phyloP scores from a whole-genome alignment of 1,140 invertebrate species.

The Eueides isabella region DNA sequence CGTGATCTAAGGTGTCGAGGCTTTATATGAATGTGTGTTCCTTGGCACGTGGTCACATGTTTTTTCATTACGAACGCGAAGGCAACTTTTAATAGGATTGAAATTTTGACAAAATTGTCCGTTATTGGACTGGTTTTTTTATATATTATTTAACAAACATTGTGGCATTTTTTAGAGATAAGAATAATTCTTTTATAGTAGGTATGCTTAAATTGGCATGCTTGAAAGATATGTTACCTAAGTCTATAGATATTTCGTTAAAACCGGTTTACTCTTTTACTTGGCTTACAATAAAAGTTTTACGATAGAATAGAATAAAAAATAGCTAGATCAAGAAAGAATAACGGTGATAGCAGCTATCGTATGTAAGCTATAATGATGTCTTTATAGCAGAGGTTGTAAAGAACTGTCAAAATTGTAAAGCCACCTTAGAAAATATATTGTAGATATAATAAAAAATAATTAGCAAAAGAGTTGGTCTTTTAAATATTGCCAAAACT shows the following conservation, averaged over 20 bases:
- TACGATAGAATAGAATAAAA: neutral
- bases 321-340: constrained; percentile 6
- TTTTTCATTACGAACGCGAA: constrained; percentile 36
- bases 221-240: neutral
- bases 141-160: neutral
- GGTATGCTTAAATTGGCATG: neutral
- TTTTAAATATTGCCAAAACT: neutral
- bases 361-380: neutral
- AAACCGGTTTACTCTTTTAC: neutral
- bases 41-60: constrained; percentile 62
- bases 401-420: neutral
- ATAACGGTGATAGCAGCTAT: neutral
- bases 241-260: neutral
- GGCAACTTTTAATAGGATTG: constrained; percentile 30
- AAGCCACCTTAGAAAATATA: neutral
- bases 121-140: constrained; percentile 22
- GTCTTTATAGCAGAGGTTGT: neutral
- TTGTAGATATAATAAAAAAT: neutral
- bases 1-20: constrained; percentile 26
- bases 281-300: neutral
- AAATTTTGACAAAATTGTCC: constrained; percentile 34
- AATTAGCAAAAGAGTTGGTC: neutral
- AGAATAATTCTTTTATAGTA: neutral
- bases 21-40: constrained; percentile 47
- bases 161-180: neutral